phyloP scores from a whole-genome alignment of 2,888 invertebrate species.

The Caradrina clavipalpis region DNA sequence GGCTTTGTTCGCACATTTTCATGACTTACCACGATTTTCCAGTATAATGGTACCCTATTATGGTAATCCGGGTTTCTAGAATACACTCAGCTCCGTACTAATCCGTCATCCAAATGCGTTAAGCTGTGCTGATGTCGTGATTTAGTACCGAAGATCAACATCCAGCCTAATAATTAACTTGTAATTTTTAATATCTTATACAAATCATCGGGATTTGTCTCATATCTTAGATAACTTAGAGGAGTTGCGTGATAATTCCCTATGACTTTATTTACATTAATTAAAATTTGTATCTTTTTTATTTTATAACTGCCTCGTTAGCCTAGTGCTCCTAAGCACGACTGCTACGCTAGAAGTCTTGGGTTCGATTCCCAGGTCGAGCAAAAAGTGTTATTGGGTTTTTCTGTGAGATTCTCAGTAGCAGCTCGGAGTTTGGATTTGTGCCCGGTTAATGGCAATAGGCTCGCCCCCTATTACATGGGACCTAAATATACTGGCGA shows the following conservation, averaged over 20 bases:
- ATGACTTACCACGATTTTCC: constrained; percentile 20
- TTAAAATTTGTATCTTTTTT: constrained; percentile 10
- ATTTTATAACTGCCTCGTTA: too few species aligned
- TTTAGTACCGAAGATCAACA: constrained; percentile 12
- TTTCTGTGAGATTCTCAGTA: too few species aligned
- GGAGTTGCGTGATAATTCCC: background rate
- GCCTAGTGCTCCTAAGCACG: too few species aligned
- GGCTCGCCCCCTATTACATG: too few species aligned
- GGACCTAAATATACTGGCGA: too few species aligned
- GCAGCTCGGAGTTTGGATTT: too few species aligned
- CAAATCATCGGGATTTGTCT: background rate
- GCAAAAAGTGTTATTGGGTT: too few species aligned
- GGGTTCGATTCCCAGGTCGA: too few species aligned
- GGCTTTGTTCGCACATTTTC: constrained; percentile 18
- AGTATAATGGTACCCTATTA: constrained; percentile 29
- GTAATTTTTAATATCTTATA: background rate
- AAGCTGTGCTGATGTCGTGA: constrained; percentile 26
- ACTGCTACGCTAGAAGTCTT: too few species aligned
- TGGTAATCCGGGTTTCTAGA: constrained; percentile 29
- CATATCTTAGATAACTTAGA: background rate
- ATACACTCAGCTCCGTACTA: constrained; percentile 17
- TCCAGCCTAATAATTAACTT: background rate
- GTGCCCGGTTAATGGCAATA: too few species aligned
- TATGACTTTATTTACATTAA: background rate
- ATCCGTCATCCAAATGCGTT: constrained; percentile 38